These are phyloP conservation scores for Heterohyrax brucei DNA, from an alignment of 2,797 vertebrate genomes.

Conservation along the genomic window DNA sequence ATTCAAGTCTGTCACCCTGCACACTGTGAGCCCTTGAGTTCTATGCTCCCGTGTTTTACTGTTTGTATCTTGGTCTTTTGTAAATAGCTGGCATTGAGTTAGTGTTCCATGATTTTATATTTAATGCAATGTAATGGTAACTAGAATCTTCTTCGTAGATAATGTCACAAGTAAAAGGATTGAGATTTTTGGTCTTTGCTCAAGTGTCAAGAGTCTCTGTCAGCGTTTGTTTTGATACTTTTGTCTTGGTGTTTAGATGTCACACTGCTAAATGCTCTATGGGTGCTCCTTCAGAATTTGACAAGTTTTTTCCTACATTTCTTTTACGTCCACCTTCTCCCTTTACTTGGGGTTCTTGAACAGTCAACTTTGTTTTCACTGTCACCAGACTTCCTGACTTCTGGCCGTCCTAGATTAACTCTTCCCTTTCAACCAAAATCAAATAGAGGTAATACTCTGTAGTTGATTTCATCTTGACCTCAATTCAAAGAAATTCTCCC, in stretches of 20 bases:
- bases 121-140: conserved; percentile 44
- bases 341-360: conserved; percentile 26
- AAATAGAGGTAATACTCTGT: neutral
- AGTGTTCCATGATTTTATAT: conserved; percentile 29
- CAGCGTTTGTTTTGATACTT: neutral
- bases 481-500: conserved; percentile 20
- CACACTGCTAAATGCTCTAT: neutral
- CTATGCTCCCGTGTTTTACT: neutral
- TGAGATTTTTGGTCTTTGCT: conserved; percentile 5
- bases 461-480: neutral
- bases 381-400: neutral
- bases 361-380: neutral
- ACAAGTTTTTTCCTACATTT: neutral
- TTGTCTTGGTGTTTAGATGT: neutral
- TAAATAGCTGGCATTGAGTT: neutral
- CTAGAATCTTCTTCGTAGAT: neutral
- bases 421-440: conserved; percentile 38
- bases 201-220: conserved; percentile 11
- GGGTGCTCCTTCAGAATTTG: conserved; percentile 36
- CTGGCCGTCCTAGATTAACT: neutral
- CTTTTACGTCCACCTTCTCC: neutral
- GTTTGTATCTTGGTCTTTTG: neutral
- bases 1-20: neutral
- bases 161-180: conserved; percentile 44
- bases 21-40: neutral